Evolutionary conservation across 2,888 invertebrate species (phyloP).

Genomic region (Zaprionus bogoriensis): DNA sequence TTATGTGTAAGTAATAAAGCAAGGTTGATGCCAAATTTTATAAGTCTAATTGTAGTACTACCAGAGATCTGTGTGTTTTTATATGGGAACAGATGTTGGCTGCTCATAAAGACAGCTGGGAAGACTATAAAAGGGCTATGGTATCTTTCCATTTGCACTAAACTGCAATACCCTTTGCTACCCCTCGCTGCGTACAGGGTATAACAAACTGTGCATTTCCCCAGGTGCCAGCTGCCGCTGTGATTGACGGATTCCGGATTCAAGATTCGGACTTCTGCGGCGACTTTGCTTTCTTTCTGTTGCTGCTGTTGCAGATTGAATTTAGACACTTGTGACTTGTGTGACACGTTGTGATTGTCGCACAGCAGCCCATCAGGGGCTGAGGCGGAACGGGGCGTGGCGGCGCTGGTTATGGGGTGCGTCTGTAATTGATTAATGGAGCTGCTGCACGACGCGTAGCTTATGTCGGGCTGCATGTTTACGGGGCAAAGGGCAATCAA

Average conservation of each 20-base stretch:
- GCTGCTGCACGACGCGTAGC: constrained; percentile 62
- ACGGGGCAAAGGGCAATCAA: constrained; percentile 51
- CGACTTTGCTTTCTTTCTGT: background rate
- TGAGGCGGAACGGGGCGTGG: background rate
- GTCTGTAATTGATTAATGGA: constrained; percentile 80
- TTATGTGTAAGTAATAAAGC: too few species aligned
- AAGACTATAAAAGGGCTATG: too few species aligned
- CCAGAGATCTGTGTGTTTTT: too few species aligned
- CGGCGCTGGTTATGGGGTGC: constrained; percentile 22
- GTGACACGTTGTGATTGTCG: constrained; percentile 57
- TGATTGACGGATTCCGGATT: constrained; percentile 32
- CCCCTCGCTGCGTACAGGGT: background rate
- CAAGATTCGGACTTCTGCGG: background rate
- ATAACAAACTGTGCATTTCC: constrained; percentile 7
- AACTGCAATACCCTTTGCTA: background rate
- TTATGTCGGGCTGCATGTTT: constrained; percentile 62
- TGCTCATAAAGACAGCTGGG: too few species aligned
- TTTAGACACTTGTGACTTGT: constrained; percentile 55
- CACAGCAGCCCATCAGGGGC: constrained; percentile 10
- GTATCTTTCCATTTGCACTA: too few species aligned
- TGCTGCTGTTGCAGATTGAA: constrained; percentile 39
- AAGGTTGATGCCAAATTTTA: too few species aligned
- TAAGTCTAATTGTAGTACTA: too few species aligned
- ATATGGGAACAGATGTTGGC: too few species aligned
- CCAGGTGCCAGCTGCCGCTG: constrained; percentile 30